Conservation (phyloP, 2,113 vertebrate species). For the Furnarius figulus region DNA sequence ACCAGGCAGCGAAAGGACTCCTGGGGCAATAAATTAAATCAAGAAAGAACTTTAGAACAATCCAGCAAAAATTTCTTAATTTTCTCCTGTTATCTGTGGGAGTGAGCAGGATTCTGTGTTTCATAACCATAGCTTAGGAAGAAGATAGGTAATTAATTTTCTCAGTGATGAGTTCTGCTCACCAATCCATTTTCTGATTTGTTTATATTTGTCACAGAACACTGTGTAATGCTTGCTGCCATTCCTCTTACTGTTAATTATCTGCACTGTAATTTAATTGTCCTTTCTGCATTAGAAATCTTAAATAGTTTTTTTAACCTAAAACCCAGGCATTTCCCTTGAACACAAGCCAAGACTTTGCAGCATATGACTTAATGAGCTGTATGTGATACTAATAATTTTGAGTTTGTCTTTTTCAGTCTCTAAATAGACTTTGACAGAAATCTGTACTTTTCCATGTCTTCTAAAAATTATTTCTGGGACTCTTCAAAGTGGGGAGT, state of each 20-base stretch:
- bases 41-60: background rate
- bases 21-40: background rate
- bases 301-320: background rate
- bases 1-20: background rate
- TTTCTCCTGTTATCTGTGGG: background rate
- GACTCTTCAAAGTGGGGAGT: background rate
- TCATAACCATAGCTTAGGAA: background rate
- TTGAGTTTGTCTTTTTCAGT: background rate
- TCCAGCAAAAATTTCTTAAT: background rate
- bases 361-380: constrained; percentile 1
- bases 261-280: constrained; percentile 4
- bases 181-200: constrained; percentile 21
- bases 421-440: background rate
- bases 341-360: background rate
- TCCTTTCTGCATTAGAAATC: background rate
- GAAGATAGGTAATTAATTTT: background rate
- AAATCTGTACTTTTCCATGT: background rate
- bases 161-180: background rate
- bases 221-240: background rate
- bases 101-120: background rate
- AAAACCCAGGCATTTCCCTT: constrained; percentile 28
- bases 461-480: background rate
- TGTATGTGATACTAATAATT: background rate
- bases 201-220: constrained; percentile 26
- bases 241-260: constrained; percentile 45